Evolutionary conservation across 64 coral and sea anemone species (phyloP).

Genomic region (Montipora efflorescens): DNA sequence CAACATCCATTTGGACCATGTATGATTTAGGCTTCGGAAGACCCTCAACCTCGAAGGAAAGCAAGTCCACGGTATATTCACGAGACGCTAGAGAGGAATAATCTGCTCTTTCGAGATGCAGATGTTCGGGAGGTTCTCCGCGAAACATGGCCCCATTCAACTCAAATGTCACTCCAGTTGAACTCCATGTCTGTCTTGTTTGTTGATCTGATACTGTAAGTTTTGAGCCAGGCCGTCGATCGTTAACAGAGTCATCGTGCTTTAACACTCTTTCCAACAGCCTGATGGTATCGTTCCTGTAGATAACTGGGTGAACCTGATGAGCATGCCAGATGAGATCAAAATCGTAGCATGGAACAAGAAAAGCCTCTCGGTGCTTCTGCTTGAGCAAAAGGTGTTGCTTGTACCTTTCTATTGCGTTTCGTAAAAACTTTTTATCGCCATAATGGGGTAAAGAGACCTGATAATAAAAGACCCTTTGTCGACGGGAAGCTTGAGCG

Average conservation of each 20-base stretch:
- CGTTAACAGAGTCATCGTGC: conserved; percentile 68
- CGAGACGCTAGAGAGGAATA: background rate
- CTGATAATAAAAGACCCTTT: conserved; percentile 57
- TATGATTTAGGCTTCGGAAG: background rate
- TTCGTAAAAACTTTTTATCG: conserved; percentile 51
- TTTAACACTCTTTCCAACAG: conserved; percentile 62
- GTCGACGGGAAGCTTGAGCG: conserved; percentile 21
- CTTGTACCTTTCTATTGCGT: conserved; percentile 46
- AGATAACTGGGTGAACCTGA: background rate
- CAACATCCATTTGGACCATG: background rate
- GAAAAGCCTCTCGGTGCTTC: conserved; percentile 39
- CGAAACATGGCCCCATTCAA: conserved; percentile 68
- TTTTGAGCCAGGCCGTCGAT: conserved; percentile 57
- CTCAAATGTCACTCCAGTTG: conserved; percentile 28
- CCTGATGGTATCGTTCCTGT: conserved; percentile 19
- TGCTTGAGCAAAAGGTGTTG: conserved; percentile 56
- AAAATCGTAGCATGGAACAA: conserved; percentile 29
- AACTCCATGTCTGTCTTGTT: conserved; percentile 40
- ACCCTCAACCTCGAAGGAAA: background rate
- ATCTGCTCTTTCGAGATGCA: background rate
- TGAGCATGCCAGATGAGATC: background rate
- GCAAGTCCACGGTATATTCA: background rate
- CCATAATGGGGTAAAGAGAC: conserved; percentile 68
- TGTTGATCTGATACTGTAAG: conserved; percentile 27
- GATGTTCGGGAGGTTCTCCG: conserved; percentile 15